Conservation (phyloP, 2,113 vertebrate genomes). For the Centropristis striata region DNA sequence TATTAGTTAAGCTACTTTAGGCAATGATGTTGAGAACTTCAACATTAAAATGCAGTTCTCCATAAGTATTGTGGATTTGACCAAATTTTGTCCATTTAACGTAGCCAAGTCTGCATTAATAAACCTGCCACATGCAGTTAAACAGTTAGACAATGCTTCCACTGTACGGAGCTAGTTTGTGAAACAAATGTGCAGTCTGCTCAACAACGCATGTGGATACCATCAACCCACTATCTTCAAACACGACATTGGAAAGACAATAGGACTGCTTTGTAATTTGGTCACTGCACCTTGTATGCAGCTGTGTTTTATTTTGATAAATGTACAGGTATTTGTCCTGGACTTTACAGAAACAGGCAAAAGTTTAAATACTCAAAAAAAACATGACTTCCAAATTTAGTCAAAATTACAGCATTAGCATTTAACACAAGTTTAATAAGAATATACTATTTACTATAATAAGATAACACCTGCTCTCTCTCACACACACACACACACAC, state of each 20-base stretch:
- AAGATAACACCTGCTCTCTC: neutral
- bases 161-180: conserved; percentile 9
- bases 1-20: neutral
- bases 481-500: neutral
- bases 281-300: too few relatives aligned
- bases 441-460: neutral
- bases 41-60: too few relatives aligned
- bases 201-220: conserved; percentile 59
- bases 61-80: neutral
- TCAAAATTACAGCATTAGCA: too few relatives aligned
- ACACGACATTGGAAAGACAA: neutral
- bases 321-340: neutral
- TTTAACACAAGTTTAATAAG: neutral
- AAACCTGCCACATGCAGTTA: neutral
- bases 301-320: neutral
- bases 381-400: neutral
- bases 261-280: conserved; percentile 1
- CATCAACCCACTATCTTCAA: conserved; percentile 26
- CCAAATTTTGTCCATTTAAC: neutral
- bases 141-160: conserved; percentile 27
- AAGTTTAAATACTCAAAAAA: neutral
- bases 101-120: neutral
- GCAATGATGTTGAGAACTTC: neutral
- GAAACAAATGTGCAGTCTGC: conserved; percentile 28
- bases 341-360: neutral